phyloP scores from a whole-genome alignment of 2,888 invertebrate species.

The Cryptocephalus primarius region DNA sequence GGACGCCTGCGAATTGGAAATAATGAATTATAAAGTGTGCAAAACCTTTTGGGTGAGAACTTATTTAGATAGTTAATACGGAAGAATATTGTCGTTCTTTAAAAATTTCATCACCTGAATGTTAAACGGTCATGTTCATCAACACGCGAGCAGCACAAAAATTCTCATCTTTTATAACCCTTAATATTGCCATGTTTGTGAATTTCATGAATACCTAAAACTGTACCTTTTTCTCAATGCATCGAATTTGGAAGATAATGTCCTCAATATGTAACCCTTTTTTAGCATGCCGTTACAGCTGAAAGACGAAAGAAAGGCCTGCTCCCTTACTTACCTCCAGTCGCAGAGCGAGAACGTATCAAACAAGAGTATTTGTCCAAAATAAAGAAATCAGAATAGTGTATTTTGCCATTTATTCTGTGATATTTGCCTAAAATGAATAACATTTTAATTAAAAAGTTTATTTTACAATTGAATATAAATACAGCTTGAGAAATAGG shows the following conservation, averaged over 20 bases:
- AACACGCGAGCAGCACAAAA: too few species aligned
- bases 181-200: too few species aligned
- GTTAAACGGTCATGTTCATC: too few species aligned
- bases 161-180: too few species aligned
- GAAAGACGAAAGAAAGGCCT: constrained; percentile 55
- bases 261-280: neutral
- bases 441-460: too few species aligned
- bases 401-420: too few species aligned
- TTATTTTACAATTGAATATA: too few species aligned
- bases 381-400: neutral
- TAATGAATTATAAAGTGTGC: constrained; percentile 69
- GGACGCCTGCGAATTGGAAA: constrained; percentile 53
- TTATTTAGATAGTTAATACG: neutral
- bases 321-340: constrained; percentile 53
- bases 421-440: too few species aligned
- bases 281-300: constrained; percentile 45
- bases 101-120: neutral
- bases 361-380: constrained; percentile 32
- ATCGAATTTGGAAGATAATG: too few species aligned
- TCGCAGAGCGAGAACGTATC: constrained; percentile 56
- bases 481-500: too few species aligned
- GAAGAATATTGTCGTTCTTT: neutral
- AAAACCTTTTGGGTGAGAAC: constrained; percentile 69
- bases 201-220: too few species aligned
- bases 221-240: too few species aligned